phyloP scores from a whole-genome alignment of 2,888 invertebrate species.

The Xanthorhoe designata region DNA sequence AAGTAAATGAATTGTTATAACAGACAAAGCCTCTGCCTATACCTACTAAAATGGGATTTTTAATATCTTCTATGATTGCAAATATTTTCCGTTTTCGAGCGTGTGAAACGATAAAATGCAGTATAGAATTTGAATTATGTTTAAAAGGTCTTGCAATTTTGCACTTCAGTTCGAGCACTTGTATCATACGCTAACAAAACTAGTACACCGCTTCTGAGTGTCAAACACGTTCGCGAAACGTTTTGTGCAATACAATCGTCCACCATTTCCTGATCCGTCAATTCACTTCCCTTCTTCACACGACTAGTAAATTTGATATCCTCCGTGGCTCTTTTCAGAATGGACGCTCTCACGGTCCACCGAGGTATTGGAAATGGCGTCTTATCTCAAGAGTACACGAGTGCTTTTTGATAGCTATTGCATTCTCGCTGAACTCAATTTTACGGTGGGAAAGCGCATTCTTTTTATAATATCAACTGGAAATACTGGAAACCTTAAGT shows the following conservation, averaged over 20 bases:
- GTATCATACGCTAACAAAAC: conserved; percentile 34
- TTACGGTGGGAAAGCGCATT: conserved; percentile 64
- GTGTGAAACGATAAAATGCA: neutral
- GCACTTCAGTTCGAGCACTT: conserved; percentile 35
- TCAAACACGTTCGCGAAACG: conserved; percentile 60
- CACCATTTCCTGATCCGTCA: conserved; percentile 47
- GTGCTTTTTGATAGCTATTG: conserved; percentile 52
- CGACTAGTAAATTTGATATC: conserved; percentile 40
- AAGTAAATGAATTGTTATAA: too few species aligned
- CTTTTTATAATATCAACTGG: conserved; percentile 41
- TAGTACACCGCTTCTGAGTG: conserved; percentile 59
- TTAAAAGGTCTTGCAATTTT: conserved; percentile 2
- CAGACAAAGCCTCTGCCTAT: too few species aligned
- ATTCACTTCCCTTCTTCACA: conserved; percentile 37
- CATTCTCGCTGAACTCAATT: conserved; percentile 70
- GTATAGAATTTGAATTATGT: neutral
- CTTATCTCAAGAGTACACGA: conserved; percentile 43
- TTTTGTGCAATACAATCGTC: conserved; percentile 52
- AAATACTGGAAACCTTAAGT: conserved; percentile 13
- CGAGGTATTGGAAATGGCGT: conserved; percentile 50
- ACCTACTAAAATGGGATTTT: too few species aligned
- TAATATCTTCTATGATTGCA: neutral
- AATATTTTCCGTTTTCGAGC: neutral
- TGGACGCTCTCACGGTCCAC: conserved; percentile 49
- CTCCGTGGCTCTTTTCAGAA: conserved; percentile 46